Evolutionary conservation across 2,797 vertebrate species (phyloP).

Genomic region (Dendrocincla fuliginosa): DNA sequence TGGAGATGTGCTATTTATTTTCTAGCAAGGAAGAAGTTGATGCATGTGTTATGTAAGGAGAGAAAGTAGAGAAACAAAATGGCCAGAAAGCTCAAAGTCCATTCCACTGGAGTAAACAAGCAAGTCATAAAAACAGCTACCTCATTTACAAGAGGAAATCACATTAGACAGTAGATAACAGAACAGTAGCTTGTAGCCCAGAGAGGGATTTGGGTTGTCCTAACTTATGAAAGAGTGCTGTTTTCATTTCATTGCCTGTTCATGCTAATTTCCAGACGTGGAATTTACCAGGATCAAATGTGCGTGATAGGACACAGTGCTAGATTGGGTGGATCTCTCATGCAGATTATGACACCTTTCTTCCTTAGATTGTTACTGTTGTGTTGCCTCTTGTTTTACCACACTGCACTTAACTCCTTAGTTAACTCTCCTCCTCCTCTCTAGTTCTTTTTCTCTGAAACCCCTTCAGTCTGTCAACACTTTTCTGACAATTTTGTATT

Average conservation of each 20-base stretch:
- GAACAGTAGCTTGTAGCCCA: not conserved
- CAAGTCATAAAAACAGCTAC: not conserved
- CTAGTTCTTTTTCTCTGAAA: not conserved
- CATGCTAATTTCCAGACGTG: not conserved
- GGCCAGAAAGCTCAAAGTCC: not conserved
- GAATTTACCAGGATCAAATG: not conserved
- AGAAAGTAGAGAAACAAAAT: not conserved
- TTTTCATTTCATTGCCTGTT: not conserved
- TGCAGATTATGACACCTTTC: not conserved
- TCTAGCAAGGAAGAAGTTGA: not conserved
- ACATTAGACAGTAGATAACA: not conserved
- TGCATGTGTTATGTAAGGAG: not conserved
- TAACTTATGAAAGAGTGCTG: not conserved
- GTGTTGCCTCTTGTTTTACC: not conserved
- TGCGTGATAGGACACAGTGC: not conserved
- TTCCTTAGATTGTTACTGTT: not conserved
- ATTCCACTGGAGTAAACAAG: not conserved
- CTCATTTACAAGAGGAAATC: not conserved
- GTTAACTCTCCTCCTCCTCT: too few relatives aligned
- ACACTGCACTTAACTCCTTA: not conserved
- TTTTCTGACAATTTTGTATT: not conserved
- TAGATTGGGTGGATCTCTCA: not conserved
- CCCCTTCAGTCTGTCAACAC: not conserved
- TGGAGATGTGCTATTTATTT: not conserved
- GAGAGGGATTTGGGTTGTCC: not conserved